These are phyloP conservation scores for Nannospalax galili DNA, from an alignment of 2,113 vertebrate species.

Conservation along the genomic window DNA sequence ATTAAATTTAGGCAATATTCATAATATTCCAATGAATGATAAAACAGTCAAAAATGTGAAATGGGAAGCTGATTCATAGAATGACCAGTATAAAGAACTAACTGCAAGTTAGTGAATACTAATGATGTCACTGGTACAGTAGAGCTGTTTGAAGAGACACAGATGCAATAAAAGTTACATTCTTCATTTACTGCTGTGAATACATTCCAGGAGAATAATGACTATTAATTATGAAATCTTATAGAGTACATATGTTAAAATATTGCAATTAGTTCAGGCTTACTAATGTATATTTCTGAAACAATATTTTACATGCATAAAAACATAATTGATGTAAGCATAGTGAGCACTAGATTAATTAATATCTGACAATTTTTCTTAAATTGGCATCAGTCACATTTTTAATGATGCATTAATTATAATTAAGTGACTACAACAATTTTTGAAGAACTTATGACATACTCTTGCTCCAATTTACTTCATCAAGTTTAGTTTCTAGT, in stretches of 20 bases:
- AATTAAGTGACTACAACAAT: conserved; percentile 50
- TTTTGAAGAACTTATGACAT: conserved; percentile 12
- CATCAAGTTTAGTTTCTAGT: conserved; percentile 5
- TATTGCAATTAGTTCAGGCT: conserved; percentile 57
- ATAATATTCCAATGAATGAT: neutral
- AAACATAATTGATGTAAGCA: conserved; percentile 41
- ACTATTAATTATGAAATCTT: conserved; percentile 51
- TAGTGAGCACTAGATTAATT: conserved; percentile 58
- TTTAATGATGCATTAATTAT: conserved; percentile 69
- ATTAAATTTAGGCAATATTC: neutral
- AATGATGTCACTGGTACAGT: neutral
- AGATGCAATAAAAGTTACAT: conserved; percentile 52
- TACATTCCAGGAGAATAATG: conserved; percentile 47
- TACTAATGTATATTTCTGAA: conserved; percentile 51
- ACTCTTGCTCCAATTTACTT: conserved; percentile 29
- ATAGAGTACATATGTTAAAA: neutral
- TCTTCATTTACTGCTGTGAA: conserved; percentile 21
- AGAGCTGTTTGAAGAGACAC: conserved; percentile 14
- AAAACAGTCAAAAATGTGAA: neutral
- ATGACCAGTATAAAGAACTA: neutral
- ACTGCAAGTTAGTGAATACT: conserved; percentile 28
- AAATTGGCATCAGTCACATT: conserved; percentile 53
- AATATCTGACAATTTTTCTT: conserved; percentile 61
- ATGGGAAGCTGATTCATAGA: neutral
- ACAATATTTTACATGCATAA: conserved; percentile 39